A percentile compares a stretch with the other conserved stretches of the same genome.
Conservation (phyloP, 1,140 invertebrate species). For the Procambarus clarkii region DNA sequence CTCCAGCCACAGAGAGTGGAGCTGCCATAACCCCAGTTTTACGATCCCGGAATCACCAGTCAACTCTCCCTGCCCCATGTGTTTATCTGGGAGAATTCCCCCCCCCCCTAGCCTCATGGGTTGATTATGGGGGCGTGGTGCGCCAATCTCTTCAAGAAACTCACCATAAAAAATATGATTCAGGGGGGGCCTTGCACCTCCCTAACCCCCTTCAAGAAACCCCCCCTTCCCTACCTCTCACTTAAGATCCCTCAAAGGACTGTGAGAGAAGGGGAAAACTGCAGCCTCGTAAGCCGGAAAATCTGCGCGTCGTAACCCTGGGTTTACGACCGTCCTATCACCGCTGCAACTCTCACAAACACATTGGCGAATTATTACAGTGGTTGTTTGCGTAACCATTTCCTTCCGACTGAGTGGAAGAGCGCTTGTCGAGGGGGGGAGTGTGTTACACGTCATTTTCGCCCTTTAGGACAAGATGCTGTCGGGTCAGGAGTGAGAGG, state of each 20-base stretch:
- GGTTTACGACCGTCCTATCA: constrained; percentile 61
- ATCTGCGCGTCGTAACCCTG: constrained; percentile 58
- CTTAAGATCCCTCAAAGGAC: constrained; percentile 14
- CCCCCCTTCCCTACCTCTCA: background rate
- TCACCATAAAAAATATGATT: background rate
- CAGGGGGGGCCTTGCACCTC: background rate
- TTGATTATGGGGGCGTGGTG: constrained; percentile 37
- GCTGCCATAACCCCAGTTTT: constrained; percentile 56
- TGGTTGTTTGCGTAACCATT: constrained; percentile 56
- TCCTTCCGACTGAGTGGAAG: constrained; percentile 58
- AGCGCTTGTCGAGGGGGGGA: constrained; percentile 28
- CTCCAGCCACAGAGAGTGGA: background rate
- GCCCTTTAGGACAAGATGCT: constrained; percentile 21
- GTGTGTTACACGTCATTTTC: constrained; percentile 45
- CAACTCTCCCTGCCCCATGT: constrained; percentile 55
- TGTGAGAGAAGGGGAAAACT: constrained; percentile 11
- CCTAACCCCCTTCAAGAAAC: background rate
- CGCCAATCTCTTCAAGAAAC: background rate
- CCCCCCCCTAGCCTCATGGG: constrained; percentile 21
- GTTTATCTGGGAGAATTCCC: constrained; percentile 57
- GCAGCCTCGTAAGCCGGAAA: constrained; percentile 54
- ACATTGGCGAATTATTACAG: constrained; percentile 66
- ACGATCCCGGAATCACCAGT: constrained; percentile 61
- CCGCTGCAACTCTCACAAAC: constrained; percentile 61
- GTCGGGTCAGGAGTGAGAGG: background rate